Conservation (phyloP, 64 coral and sea anemone genomes). For the Orbicella faveolata region DNA sequence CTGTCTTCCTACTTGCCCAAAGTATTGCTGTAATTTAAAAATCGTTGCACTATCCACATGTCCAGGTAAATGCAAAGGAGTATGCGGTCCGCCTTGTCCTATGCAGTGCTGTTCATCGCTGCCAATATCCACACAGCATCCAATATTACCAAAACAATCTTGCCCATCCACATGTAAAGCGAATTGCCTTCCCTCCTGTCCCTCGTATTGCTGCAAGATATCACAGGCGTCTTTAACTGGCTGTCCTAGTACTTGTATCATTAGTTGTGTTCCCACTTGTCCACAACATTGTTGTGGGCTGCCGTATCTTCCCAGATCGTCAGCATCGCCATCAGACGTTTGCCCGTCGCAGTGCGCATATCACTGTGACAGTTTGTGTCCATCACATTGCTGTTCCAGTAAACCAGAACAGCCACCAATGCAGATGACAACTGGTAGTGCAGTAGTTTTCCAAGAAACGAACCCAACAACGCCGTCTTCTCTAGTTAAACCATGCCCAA, state of each 20-base stretch:
- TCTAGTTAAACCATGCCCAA: neutral
- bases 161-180: constrained; percentile 7
- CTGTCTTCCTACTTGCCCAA: constrained; percentile 33
- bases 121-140: neutral
- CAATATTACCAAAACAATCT: neutral
- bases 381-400: neutral
- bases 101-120: constrained; percentile 8
- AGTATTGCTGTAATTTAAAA: constrained; percentile 4
- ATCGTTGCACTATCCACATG: neutral
- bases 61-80: neutral
- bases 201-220: constrained; percentile 5
- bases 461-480: neutral
- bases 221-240: neutral
- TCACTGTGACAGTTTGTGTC: neutral
- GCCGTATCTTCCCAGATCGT: neutral
- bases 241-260: constrained; percentile 8
- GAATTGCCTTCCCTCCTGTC: neutral
- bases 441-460: neutral
- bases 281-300: neutral
- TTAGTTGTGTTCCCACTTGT: neutral
- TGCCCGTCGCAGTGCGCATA: neutral
- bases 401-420: neutral
- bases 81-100: constrained; percentile 16
- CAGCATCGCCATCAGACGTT: neutral
- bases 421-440: neutral